phyloP scores from a whole-genome alignment of 1,140 invertebrate genomes.

The Solen grandis region DNA sequence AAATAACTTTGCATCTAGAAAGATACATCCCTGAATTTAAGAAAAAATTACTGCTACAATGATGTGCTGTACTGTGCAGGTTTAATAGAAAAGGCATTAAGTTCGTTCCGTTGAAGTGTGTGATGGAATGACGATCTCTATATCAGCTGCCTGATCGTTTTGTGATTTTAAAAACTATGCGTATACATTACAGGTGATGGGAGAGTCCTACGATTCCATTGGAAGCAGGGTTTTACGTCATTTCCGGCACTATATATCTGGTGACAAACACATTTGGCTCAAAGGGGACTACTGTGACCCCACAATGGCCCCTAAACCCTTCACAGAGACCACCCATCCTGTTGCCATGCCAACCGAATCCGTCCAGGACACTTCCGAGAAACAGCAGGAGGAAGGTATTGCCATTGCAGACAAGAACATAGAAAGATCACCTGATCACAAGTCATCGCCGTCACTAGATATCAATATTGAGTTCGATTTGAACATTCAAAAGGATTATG shows the following conservation, averaged over 20 bases:
- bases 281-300: slow-evolving; percentile 72
- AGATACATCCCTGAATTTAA: too few species aligned
- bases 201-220: slow-evolving; percentile 76
- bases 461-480: too few species aligned
- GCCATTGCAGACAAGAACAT: not conserved
- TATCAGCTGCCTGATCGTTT: too few species aligned
- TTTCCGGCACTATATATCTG: slow-evolving; percentile 76
- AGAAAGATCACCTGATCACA: too few species aligned
- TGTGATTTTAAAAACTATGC: too few species aligned
- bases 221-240: slow-evolving; percentile 77
- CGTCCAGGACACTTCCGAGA: not conserved
- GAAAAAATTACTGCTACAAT: too few species aligned
- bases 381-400: not conserved
- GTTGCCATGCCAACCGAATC: not conserved
- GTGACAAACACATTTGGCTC: slow-evolving; percentile 74
- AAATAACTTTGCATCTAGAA: too few species aligned
- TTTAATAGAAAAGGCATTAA: too few species aligned
- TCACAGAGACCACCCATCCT: not conserved
- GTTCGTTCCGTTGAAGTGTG: too few species aligned
- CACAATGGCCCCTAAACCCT: slow-evolving; percentile 23
- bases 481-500: slow-evolving; percentile 20
- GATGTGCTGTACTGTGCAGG: too few species aligned
- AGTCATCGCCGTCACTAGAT: not conserved
- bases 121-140: too few species aligned
- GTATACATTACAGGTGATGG: slow-evolving; percentile 74